Conservation (phyloP, 2,797 vertebrate species). For the Nannoperca obscura region DNA sequence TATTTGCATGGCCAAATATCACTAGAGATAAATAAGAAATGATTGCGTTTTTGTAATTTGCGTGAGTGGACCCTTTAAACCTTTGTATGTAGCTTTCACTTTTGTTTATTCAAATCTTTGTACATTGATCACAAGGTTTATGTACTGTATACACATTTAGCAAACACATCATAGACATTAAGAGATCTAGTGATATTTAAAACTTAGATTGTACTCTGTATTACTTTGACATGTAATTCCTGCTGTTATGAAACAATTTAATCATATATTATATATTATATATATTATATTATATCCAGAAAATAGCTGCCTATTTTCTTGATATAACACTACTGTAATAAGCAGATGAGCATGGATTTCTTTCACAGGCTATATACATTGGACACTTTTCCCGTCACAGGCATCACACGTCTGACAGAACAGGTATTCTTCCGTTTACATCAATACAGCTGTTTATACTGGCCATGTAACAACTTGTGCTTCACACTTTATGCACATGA, state of each 20-base stretch:
- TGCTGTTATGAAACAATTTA: neutral
- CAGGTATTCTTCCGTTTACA: neutral
- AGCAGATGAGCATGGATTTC: neutral
- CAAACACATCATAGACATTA: neutral
- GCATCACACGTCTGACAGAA: neutral
- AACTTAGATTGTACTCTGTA: neutral
- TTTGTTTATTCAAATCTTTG: slow-evolving; percentile 1
- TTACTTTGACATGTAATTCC: neutral
- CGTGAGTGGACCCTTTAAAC: neutral
- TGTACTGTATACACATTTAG: no score
- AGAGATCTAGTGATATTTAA: neutral
- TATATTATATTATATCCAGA: no score
- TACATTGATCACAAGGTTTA: neutral
- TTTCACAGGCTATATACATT: neutral
- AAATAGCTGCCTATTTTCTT: no score
- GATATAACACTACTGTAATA: neutral
- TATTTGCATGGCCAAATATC: neutral
- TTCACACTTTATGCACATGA: neutral
- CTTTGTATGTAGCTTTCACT: neutral
- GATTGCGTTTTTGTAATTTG: neutral
- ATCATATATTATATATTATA: no score
- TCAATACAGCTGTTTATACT: neutral
- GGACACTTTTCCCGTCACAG: neutral
- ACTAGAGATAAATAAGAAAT: neutral
- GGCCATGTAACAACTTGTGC: neutral